These are phyloP conservation scores for Monodelphis domestica DNA, from an alignment of 2,797 vertebrate species.

Conservation along the genomic window DNA sequence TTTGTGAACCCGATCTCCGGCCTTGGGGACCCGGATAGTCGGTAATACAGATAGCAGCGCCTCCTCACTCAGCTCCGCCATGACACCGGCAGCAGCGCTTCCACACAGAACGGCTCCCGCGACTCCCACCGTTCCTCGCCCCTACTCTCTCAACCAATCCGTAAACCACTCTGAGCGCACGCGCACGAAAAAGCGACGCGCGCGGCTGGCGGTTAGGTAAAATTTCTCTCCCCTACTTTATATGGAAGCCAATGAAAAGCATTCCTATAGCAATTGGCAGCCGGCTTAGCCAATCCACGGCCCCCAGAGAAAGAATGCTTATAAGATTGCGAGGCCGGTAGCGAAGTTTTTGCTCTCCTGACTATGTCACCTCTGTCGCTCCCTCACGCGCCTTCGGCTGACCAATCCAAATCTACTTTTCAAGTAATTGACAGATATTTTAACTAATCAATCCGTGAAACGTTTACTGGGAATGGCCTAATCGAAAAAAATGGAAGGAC, in stretches of 20 bases:
- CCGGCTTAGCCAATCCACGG: conserved; percentile 59
- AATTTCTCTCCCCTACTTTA: conserved; percentile 52
- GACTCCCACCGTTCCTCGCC: conserved; percentile 77
- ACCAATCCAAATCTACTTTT: neutral
- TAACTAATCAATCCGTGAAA: conserved; percentile 35
- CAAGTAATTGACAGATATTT: conserved; percentile 7
- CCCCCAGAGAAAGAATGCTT: neutral
- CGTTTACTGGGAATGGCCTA: conserved; percentile 43
- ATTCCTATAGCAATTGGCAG: conserved; percentile 35
- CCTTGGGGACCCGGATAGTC: conserved; percentile 95
- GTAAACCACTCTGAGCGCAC: conserved; percentile 35
- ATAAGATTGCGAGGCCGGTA: neutral
- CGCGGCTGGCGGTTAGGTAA: conserved; percentile 62
- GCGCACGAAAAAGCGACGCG: conserved; percentile 56
- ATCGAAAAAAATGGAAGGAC: conserved; percentile 26
- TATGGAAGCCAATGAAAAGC: conserved; percentile 66
- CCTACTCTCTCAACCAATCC: conserved; percentile 78
- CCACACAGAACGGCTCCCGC: conserved; percentile 80
- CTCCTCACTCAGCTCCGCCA: conserved; percentile 96
- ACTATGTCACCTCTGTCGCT: neutral
- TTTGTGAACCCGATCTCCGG: conserved; percentile 98
- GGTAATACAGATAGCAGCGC: conserved; percentile 96
- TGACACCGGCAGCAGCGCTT: conserved; percentile 83
- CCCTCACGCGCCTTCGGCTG: conserved; percentile 16
- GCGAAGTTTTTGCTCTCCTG: neutral